Conservation (phyloP, 2,888 invertebrate species). For the Pollenia amentaria region DNA sequence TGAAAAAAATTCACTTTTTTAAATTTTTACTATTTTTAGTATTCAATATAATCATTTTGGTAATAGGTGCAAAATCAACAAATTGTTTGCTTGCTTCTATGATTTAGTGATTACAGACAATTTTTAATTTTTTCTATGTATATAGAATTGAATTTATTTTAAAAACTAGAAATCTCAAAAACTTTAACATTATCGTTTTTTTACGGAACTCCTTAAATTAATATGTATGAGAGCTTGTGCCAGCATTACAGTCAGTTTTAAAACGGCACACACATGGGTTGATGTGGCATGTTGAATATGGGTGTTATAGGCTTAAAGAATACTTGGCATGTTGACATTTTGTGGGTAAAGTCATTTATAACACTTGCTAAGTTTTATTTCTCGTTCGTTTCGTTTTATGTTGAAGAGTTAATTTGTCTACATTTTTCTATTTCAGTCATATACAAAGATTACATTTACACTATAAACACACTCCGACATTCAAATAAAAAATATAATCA, state of each 20-base stretch:
- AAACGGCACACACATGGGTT: background rate
- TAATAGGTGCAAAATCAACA: too few relatives aligned
- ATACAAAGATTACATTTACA: background rate
- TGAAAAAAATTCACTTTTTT: too few relatives aligned
- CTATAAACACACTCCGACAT: background rate
- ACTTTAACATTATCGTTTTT: too few relatives aligned
- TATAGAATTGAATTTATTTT: too few relatives aligned
- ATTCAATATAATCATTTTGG: too few relatives aligned
- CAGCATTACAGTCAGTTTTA: background rate
- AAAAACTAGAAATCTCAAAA: too few relatives aligned
- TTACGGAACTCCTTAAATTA: background rate
- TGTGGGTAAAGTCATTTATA: slow-evolving; percentile 65
- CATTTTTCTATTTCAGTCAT: slow-evolving; percentile 37
- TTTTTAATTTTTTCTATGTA: too few relatives aligned
- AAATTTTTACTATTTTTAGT: too few relatives aligned
- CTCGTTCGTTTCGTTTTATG: slow-evolving; percentile 11
- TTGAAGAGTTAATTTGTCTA: slow-evolving; percentile 63
- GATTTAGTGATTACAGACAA: too few relatives aligned
- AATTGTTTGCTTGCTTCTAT: too few relatives aligned
- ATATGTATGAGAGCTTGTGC: background rate
- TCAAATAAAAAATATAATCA: background rate
- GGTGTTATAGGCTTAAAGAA: slow-evolving; percentile 51
- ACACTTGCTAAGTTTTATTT: slow-evolving; percentile 42
- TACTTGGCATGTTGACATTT: slow-evolving; percentile 60
- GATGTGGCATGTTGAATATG: slow-evolving; percentile 25